Evolutionary conservation across 2,888 invertebrate species (phyloP).

Genomic region (Achlya flavicornis): DNA sequence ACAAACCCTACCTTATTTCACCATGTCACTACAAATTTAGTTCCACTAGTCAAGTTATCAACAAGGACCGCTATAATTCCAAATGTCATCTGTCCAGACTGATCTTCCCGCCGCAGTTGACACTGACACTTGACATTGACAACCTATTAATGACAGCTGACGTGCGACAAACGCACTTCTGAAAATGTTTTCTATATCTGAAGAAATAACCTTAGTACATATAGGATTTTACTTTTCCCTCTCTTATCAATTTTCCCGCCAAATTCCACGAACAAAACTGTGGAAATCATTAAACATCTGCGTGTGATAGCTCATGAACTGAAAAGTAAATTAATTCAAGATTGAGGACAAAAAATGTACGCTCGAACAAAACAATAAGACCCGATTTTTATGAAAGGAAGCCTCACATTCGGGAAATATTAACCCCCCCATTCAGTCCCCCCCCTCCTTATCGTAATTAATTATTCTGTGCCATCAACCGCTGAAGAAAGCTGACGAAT

Average conservation of each 20-base stretch:
- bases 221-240: neutral
- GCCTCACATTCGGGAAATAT: slow-evolving; percentile 52
- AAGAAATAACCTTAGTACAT: neutral
- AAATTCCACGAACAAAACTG: slow-evolving; percentile 11
- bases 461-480: slow-evolving; percentile 70
- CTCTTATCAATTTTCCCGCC: neutral
- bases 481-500: slow-evolving; percentile 45
- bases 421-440: slow-evolving; percentile 2
- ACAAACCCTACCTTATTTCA: too few species aligned
- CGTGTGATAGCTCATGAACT: slow-evolving; percentile 60
- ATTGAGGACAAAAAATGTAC: slow-evolving; percentile 61
- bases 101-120: slow-evolving; percentile 22
- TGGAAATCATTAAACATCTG: slow-evolving; percentile 67
- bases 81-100: slow-evolving; percentile 42
- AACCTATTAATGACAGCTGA: slow-evolving; percentile 57
- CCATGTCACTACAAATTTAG: neutral
- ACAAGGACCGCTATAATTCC: slow-evolving; percentile 37
- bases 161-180: slow-evolving; percentile 41
- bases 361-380: slow-evolving; percentile 59
- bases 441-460: slow-evolving; percentile 51
- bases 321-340: slow-evolving; percentile 71
- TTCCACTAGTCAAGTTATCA: neutral
- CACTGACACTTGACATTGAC: slow-evolving; percentile 58
- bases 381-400: slow-evolving; percentile 61
- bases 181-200: neutral